Evolutionary conservation across 1,140 invertebrate genomes (phyloP), one percentile per base, ranked within the genome.

Genomic region (Chymomyza costata): DNA sequence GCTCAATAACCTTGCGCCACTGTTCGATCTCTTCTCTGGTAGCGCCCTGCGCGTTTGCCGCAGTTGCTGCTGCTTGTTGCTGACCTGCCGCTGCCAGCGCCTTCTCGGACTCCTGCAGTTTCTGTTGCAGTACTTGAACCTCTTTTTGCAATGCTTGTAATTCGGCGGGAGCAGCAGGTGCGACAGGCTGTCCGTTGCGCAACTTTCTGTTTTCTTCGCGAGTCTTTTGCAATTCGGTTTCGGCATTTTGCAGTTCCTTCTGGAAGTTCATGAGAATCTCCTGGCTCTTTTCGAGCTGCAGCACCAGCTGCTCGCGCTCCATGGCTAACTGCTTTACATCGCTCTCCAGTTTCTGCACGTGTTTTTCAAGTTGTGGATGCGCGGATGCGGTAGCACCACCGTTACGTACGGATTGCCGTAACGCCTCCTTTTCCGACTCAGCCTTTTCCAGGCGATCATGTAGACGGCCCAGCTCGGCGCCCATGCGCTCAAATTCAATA

Each of bases 241-340:
- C 94, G 55, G 92, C 92, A 48, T 92, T 89, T 68, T 94, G 93
- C 44, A 96, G 80, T 76, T 96, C 94, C 74, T 95, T 92, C 85
- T 96, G 95, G 91, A 96, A 96, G 85, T 95, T 95, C 86, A 96
- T 92, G 31, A 97, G 85, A 90, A 97, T 95, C 70, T 96, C 94
- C 84, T 96, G 94, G 3, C 93, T 95, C 85, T 97, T 96, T 84
- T 97, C 94, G 69, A 97, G 81, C 83, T 96, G 95, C 40, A 92
- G 90, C 0, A 96, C 94, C 47, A 96, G 85, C 84, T 96, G 94
- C 82, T 96, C 94, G 8, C 94, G 86, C 85, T 96, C 94, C 30
- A 92, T 90, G 25, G 93, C 92, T 65, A 96, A 71, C 83, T 96
- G 93, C 71, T 94, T 95, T 54, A 93, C 90, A 56, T 96, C 94